A percentile compares a stretch with the other conserved stretches of the same genome.
Conservation (phyloP, 30 jellyfish, hydroid and myxozoan species). For the Clytia hemisphaerica region DNA sequence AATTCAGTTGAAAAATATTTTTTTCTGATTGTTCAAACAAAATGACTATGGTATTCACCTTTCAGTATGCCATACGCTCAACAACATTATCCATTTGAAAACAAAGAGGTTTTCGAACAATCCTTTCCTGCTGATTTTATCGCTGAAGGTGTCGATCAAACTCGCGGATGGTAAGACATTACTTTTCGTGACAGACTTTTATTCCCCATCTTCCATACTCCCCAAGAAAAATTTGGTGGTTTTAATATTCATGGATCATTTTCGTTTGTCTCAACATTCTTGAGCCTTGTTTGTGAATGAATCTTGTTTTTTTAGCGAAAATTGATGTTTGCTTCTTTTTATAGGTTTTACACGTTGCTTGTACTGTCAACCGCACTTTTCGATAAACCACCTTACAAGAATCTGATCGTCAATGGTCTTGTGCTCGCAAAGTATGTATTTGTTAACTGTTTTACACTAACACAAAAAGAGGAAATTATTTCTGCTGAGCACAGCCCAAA, state of each 20-base stretch:
- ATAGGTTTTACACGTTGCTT: conserved; percentile 88
- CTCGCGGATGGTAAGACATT: conserved; percentile 87
- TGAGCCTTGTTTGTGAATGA: no score
- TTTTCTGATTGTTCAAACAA: neutral
- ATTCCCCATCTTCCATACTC: neutral
- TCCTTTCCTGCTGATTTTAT: conserved; percentile 96
- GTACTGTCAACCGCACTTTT: conserved; percentile 91
- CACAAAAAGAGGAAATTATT: no score
- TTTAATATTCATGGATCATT: neutral
- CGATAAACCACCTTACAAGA: conserved; percentile 91
- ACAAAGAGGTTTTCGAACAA: conserved; percentile 74
- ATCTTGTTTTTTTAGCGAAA: no score
- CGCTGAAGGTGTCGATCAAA: conserved; percentile 99
- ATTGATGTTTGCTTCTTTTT: neutral
- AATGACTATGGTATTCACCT: neutral
- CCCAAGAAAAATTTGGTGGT: neutral
- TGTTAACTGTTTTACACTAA: neutral
- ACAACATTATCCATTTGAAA: conserved; percentile 98
- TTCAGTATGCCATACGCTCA: conserved; percentile 98
- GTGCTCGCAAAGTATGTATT: conserved; percentile 82
- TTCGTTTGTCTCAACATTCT: no score
- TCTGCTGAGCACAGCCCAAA: no score
- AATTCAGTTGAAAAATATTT: no score
- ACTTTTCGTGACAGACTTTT: neutral
- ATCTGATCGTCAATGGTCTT: conserved; percentile 82